Evolutionary conservation across 2,113 vertebrate genomes (phyloP).

Genomic region (Siniperca chuatsi): DNA sequence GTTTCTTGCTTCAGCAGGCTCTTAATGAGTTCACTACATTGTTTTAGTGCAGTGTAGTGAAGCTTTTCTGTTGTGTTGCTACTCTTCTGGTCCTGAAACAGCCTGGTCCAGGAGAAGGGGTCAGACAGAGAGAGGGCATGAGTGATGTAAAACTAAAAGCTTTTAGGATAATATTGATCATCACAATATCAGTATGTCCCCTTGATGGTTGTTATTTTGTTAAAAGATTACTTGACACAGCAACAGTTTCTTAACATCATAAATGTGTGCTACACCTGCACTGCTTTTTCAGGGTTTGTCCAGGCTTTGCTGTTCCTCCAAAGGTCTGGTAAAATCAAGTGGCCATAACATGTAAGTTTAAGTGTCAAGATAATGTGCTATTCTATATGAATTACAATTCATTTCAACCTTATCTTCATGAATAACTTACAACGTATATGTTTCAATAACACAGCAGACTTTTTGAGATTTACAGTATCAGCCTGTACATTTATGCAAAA

Average conservation of each 20-base stretch:
- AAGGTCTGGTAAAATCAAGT: constrained; percentile 33
- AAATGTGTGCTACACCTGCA: background rate
- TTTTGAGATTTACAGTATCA: background rate
- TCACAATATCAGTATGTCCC: constrained; percentile 32
- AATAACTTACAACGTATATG: background rate
- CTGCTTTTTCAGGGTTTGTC: background rate
- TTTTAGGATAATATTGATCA: constrained; percentile 38
- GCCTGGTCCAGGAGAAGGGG: constrained; percentile 39
- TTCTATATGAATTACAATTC: background rate
- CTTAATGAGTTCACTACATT: rapidly evolving
- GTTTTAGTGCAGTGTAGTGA: background rate
- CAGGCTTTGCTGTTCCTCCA: constrained; percentile 41
- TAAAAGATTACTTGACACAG: rapidly evolving
- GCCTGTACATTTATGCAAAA: constrained; percentile 15
- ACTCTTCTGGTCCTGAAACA: constrained; percentile 31
- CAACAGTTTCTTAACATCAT: rapidly evolving
- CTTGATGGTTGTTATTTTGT: background rate
- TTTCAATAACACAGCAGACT: background rate
- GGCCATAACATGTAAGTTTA: background rate
- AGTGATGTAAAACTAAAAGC: constrained; percentile 40
- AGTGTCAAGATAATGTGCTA: background rate
- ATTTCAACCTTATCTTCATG: background rate
- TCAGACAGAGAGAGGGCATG: constrained; percentile 4
- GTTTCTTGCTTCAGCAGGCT: rapidly evolving
- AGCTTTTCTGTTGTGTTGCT: constrained; percentile 42